Base-by-base conservation (phyloP, 2,797 vertebrate genomes). In the Falco rusticolus region DNA sequence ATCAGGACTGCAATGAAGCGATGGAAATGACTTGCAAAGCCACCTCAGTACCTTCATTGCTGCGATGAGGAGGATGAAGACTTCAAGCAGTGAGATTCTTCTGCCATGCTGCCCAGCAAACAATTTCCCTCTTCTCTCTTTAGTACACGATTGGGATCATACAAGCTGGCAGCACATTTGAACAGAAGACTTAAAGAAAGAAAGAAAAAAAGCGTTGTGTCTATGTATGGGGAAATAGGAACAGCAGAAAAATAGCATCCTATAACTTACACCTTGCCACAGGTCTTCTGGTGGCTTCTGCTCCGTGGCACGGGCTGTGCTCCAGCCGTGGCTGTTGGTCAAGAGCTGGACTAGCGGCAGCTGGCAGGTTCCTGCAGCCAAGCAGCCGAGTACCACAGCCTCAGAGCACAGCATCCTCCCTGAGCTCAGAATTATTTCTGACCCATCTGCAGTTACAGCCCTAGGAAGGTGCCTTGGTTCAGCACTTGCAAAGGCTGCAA, bases 1-100 rank as follows among this genome's bases (percentile, higher is more conserved):
- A 4, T 21, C 64, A 75, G 72, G 39, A 21, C 37, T 16, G 69
- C 59, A 13, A 2, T 0, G 0, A 69, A 61, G 57, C 2, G 1
- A 15, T 11, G 54, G 54, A n/a, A 56, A 51, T 1, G 1, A 6
- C 45, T 34, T 7, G 26, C 20, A 20, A 10, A 64, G 39, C 24
- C 53, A 9, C 34, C 14, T 1, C 1, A 45, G 45, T 25, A 26
- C 41, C 43, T 65, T 33, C 25, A 4, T 3, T 15, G 33, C 39
- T 3, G 3, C 25, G 2, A 24, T 3, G 2, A 65, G 39, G 75
- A 70, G n/a, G 17, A 14, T 4, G 14, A 16, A 54, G 24, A 39
- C 56, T 24, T 57, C 24, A 13, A 41, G 50, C 59, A 43, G 31
- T 1, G 18, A 70, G 12, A 17, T 29, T 48, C 41, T 69, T 43